Evolutionary conservation across 2,888 invertebrate species (phyloP).

Genomic region (Nowickia ferox): DNA sequence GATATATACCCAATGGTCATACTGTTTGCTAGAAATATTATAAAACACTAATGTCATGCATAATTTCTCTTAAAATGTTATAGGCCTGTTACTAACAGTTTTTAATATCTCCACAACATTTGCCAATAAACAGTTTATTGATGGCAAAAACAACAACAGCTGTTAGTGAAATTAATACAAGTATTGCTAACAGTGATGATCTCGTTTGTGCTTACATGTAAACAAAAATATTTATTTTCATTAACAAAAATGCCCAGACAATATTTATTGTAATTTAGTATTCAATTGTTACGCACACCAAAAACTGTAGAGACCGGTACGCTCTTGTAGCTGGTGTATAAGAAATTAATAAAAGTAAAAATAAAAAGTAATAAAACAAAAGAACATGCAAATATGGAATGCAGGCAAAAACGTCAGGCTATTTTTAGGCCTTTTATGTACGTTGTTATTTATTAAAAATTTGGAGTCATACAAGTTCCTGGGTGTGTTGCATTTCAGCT

Average conservation of each 20-base stretch:
- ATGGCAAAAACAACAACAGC: too few species aligned
- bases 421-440: constrained; percentile 47
- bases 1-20: too few species aligned
- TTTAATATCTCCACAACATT: background rate
- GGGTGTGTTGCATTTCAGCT: constrained; percentile 75
- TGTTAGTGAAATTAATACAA: background rate
- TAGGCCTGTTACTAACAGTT: background rate
- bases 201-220: background rate
- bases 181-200: constrained; percentile 42
- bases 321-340: too few species aligned
- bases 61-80: background rate
- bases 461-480: constrained; percentile 75
- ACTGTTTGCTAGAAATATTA: too few species aligned
- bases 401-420: constrained; percentile 30
- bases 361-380: background rate
- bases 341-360: constrained; percentile 3
- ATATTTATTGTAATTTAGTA: constrained; percentile 26
- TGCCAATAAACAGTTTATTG: too few species aligned
- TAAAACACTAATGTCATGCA: background rate
- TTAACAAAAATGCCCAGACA: constrained; percentile 23
- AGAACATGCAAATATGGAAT: constrained; percentile 62
- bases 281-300: background rate
- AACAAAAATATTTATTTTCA: background rate
- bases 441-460: constrained; percentile 8
- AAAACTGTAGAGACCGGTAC: background rate